Conservation (phyloP, 2,113 vertebrate genomes). For the Prionailurus viverrinus region DNA sequence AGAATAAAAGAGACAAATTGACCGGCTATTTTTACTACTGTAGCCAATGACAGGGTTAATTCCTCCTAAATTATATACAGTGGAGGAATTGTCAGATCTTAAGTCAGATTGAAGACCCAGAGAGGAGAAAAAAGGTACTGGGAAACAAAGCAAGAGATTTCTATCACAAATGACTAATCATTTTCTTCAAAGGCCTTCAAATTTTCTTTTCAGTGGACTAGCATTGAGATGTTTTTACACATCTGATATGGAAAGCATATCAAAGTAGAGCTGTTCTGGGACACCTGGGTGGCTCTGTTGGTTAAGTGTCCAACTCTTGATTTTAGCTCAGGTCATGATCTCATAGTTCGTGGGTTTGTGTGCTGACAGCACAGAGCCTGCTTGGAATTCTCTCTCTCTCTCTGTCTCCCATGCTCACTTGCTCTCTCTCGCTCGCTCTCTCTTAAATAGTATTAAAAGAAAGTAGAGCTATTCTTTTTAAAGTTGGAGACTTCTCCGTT, state of each 20-base stretch:
- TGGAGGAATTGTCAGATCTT: background rate
- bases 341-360: too few relatives aligned
- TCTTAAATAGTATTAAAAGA: too few relatives aligned
- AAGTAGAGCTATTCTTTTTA: background rate
- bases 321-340: too few relatives aligned
- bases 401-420: too few relatives aligned
- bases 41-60: background rate
- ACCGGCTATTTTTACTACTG: background rate
- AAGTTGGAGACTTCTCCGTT: background rate
- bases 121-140: background rate
- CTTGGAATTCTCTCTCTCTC: too few relatives aligned
- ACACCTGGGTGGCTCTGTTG: too few relatives aligned
- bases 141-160: background rate
- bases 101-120: background rate
- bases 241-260: background rate
- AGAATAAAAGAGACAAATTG: background rate
- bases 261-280: background rate
- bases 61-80: background rate
- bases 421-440: too few relatives aligned
- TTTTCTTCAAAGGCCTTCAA: background rate
- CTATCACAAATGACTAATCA: background rate
- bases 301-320: too few relatives aligned
- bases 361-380: too few relatives aligned
- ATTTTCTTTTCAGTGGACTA: background rate
- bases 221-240: background rate